Conservation (phyloP, 2,797 vertebrate genomes). For the Prionace glauca region DNA sequence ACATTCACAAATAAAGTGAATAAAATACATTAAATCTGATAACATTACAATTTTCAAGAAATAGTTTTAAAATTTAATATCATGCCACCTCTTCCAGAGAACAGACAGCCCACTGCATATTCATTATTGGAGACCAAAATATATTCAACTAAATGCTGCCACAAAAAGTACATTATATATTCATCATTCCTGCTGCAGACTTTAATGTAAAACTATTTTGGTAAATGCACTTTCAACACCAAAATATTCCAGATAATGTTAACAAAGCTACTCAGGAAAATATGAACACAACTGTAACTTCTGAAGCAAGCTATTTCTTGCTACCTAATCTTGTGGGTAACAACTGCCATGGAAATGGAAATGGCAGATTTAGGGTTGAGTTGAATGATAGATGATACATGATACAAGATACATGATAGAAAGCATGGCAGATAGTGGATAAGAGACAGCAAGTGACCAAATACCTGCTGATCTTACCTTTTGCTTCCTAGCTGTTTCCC, state of each 20-base stretch:
- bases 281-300: not conserved
- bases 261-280: not conserved
- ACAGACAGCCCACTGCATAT: not conserved
- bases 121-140: not conserved
- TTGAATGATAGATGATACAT: not conserved
- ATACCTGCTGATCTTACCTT: no score
- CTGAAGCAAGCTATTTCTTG: not conserved
- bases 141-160: not conserved
- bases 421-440: not conserved
- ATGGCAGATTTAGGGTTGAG: not conserved
- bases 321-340: not conserved
- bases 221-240: not conserved
- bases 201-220: slow-evolving; percentile 2
- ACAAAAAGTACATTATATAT: not conserved
- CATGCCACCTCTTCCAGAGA: no score
- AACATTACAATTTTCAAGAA: not conserved
- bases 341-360: not conserved
- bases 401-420: not conserved
- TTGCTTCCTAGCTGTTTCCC: no score
- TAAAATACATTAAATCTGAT: not conserved
- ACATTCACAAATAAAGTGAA: not conserved
- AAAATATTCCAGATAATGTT: not conserved
- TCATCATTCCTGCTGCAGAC: not conserved
- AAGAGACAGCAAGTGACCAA: no score
- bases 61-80: not conserved